Base-by-base conservation (phyloP, 2,888 invertebrate genomes). In the Acrocera orbiculus region DNA sequence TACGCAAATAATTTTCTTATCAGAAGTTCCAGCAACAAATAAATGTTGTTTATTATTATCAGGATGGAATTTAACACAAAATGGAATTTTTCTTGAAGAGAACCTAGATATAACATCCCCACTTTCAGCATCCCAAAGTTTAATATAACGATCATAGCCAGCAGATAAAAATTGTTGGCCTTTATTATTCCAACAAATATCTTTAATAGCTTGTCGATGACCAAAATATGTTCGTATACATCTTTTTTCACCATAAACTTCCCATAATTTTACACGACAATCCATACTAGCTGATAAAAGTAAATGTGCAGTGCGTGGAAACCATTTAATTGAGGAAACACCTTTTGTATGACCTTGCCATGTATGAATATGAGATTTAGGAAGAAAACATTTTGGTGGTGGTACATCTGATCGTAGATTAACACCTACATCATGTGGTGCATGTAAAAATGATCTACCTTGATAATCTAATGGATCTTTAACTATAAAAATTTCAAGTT, bases 1-100 rank as follows among this genome's bases (percentile, higher is more conserved):
- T 63, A 90, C 89, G 57, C 95, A 98, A 50, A 99, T 85, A 45
- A 99, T 98, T 65, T 98, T 99, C 62, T 99, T 99, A 53, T 98
- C 96, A 0, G 93, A 90, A 3, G 95, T 96, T 36, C 98, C 98
- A 30, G 93, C 90, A 2, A 99, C 90, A 64, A 99, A 96, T 16
- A 98, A 67, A 61, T 96, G 82, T 50, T 96, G 96, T 48, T 96
- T 96, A 51, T 90, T 92, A 30, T 77, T 76, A 50, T 98, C 96
- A 0, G 98, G 98, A 62, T 99, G 81, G 58, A 95, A 99, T 65
- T 93, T 95, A 27, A 87, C 82, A 58, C 96, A 98, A 62, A 95
- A 98, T 0, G 98, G 89, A 49, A 96, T 89, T 62, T 98, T 98
- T 35, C 90, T 72, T 30, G 89, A 93, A 13, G 92, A 89, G 63